Evolutionary conservation across 2,113 vertebrate species (phyloP).

Genomic region (Cyrtonyx montezumae): DNA sequence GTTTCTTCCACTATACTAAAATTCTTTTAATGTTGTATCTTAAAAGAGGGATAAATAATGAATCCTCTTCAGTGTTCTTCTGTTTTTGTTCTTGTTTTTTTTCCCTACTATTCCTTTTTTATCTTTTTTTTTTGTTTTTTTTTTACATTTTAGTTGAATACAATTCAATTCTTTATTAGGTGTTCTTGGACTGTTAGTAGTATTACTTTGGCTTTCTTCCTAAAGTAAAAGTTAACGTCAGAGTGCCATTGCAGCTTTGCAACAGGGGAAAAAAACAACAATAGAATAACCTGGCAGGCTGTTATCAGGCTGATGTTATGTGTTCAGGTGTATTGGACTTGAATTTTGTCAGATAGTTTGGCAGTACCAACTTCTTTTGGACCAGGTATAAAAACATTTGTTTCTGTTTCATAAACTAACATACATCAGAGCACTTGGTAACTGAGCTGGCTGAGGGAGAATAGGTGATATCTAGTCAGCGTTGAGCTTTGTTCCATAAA

Average conservation of each 20-base stretch:
- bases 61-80: neutral
- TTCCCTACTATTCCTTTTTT: neutral
- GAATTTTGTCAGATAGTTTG: neutral
- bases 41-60: neutral
- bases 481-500: neutral
- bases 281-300: neutral
- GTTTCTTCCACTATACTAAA: neutral
- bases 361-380: neutral
- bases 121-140: neutral
- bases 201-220: neutral
- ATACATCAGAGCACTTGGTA: accelerated
- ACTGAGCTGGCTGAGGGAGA: neutral
- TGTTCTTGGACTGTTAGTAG: neutral
- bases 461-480: accelerated
- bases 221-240: neutral
- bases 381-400: neutral
- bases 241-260: neutral
- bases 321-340: neutral
- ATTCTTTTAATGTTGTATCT: neutral
- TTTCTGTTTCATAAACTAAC: neutral
- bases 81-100: neutral
- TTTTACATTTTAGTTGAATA: neutral
- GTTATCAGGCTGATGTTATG: neutral
- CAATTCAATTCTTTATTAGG: neutral
- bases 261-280: neutral